These are phyloP conservation scores for Psittacula cyanocephala DNA, from an alignment of 2,113 vertebrate species.

Conservation along the genomic window DNA sequence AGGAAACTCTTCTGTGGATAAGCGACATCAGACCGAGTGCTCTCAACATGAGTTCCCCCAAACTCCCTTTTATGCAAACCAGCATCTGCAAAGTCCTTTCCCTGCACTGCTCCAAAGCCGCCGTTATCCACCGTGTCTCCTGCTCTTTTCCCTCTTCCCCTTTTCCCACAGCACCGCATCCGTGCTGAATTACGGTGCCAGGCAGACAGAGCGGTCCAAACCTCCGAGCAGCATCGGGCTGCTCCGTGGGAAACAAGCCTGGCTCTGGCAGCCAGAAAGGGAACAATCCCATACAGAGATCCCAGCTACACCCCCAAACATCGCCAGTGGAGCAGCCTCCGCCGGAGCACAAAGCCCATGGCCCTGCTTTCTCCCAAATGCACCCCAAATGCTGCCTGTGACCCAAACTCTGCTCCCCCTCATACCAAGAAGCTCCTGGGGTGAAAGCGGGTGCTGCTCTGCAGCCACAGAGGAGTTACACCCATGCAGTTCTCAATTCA, in stretches of 20 bases:
- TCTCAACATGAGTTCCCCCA: not conserved
- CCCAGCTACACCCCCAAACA: rapidly evolving
- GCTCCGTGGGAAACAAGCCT: rapidly evolving
- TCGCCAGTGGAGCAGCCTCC: not conserved
- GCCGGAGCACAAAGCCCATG: not conserved
- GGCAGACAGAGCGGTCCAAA: not conserved
- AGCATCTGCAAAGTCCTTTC: not conserved
- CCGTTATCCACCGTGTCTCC: rapidly evolving
- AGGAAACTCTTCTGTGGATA: not conserved
- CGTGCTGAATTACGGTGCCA: rapidly evolving
- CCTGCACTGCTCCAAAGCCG: not conserved
- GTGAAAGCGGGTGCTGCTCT: not conserved
- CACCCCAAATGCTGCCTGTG: rapidly evolving
- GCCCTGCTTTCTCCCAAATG: not conserved
- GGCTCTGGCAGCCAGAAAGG: not conserved
- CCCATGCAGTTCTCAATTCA: not conserved
- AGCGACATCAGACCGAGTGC: not conserved
- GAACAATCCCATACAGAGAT: not conserved
- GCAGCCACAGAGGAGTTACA: not conserved
- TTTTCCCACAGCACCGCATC: not conserved
- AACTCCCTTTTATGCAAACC: not conserved
- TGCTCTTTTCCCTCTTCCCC: not conserved
- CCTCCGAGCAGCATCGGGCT: rapidly evolving
- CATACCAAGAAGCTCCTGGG: too few species aligned
- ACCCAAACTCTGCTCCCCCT: not conserved